Conservation (phyloP, 2,888 invertebrate genomes). For the Dexiosoma caninum region DNA sequence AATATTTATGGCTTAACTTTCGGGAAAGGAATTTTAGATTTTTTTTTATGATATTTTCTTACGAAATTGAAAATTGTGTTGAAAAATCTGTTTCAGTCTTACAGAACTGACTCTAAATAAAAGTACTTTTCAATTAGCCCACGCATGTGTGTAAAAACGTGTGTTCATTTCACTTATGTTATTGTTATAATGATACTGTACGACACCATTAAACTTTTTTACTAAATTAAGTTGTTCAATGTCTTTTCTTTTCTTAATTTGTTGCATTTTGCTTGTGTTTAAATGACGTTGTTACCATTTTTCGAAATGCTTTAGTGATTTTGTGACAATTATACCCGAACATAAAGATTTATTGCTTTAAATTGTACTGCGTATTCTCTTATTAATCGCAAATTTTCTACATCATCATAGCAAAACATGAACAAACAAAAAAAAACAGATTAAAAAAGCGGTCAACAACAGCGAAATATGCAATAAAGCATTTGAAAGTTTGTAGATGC, state of each 20-base stretch:
- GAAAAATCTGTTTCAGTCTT: too few relatives aligned
- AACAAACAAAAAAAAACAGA: not conserved
- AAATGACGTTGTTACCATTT: not conserved
- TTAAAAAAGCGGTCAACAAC: not conserved
- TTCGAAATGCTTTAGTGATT: conserved; percentile 48
- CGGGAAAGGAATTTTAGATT: too few relatives aligned
- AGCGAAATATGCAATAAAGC: not conserved
- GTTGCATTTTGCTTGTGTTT: conserved; percentile 11
- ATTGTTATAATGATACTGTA: conserved; percentile 1
- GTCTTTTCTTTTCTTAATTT: not conserved
- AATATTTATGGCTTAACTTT: too few relatives aligned
- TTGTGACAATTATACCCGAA: conserved; percentile 53
- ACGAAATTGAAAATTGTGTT: too few relatives aligned
- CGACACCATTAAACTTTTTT: conserved; percentile 7
- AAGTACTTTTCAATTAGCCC: too few relatives aligned
- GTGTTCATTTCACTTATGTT: not conserved
- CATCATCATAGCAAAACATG: not conserved
- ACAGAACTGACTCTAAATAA: too few relatives aligned
- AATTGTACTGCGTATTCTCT: not conserved
- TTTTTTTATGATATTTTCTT: too few relatives aligned
- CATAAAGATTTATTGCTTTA: not conserved
- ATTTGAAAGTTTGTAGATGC: conserved; percentile 27
- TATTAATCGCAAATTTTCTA: not conserved
- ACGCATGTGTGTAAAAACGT: not conserved
- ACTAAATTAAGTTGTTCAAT: conserved; percentile 13